Base-by-base conservation (phyloP, 1,140 invertebrate genomes). In the Globodera rostochiensis region DNA sequence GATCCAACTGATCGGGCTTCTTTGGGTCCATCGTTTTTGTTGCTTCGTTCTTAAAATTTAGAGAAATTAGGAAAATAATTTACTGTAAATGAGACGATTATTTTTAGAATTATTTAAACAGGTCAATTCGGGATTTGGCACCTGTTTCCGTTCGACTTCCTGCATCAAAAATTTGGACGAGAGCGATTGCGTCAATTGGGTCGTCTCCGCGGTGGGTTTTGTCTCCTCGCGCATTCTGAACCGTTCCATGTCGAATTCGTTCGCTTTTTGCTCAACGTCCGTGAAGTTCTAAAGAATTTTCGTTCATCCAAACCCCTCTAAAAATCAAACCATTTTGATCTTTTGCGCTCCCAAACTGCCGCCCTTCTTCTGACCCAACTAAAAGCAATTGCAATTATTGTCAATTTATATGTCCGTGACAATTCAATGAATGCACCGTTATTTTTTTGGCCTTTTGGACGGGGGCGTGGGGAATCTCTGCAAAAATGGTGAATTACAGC, bases 301-400 rank as follows among this genome's bases (percentile, higher is more conserved):
- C 69, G 3, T 21, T 57, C 47, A 25, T 13, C 21, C 6, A 77
- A 77, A 25, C 46, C 47, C 8, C 36, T 1, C 36, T 36, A 36
- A 36, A 36, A 36, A 36, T n/a, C 21, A 6, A 46, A 74, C 80
- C 15, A 92, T 90, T 77, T 91, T 95, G 7, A 98, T 95, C 91
- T 95, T 95, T 78, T 96, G 96, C n/a, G 96, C 97, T 78, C 97
- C 97, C n/a, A 98, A 90, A 3, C 95, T 94, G 66, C 90, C 93
- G 67, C 90, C 93, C 90, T 95, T 96, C 88, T 96, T 97, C 0
- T 92, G 83, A 13, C 87, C 88, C 46, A 82, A 60, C 83, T 87
- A n/a, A 74, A 83, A 77, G 73, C 19, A 47, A 45, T 47, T 49
- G 7, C 25, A 71, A 19, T n/a, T 50, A 75, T 21, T 21, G 6